phyloP scores from a whole-genome alignment of 2,888 invertebrate species.

The Eutolmus rufibarbis region DNA sequence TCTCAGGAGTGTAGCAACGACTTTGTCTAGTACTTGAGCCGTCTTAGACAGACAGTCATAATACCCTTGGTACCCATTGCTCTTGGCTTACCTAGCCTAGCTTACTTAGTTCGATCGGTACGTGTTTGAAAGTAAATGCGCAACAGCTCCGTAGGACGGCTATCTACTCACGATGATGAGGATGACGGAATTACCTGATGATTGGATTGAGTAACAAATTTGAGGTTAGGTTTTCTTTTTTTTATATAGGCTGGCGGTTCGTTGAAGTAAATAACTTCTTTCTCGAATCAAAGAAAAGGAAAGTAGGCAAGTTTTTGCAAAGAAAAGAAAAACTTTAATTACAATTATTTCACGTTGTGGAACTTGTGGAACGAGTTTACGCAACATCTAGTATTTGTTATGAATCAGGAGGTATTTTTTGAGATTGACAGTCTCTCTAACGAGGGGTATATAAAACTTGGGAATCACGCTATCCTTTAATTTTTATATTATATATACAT shows the following conservation, averaged over 20 bases:
- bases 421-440: background rate
- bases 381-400: background rate
- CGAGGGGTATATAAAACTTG: too few relatives aligned
- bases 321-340: background rate
- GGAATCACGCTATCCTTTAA: too few relatives aligned
- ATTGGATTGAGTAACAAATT: background rate
- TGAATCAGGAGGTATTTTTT: background rate
- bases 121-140: background rate
- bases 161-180: background rate
- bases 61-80: slow-evolving; percentile 26
- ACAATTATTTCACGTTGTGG: background rate
- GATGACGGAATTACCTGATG: background rate
- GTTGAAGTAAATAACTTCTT: background rate
- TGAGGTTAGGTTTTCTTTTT: background rate
- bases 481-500: too few relatives aligned
- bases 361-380: background rate
- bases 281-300: background rate
- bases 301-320: background rate
- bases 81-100: slow-evolving; percentile 18
- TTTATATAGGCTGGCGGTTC: background rate
- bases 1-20: background rate
- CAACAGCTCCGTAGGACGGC: background rate
- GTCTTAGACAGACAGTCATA: background rate
- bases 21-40: background rate
- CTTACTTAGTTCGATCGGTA: background rate